Conservation (phyloP, 2,113 vertebrate genomes). For the Numenius arquata region DNA sequence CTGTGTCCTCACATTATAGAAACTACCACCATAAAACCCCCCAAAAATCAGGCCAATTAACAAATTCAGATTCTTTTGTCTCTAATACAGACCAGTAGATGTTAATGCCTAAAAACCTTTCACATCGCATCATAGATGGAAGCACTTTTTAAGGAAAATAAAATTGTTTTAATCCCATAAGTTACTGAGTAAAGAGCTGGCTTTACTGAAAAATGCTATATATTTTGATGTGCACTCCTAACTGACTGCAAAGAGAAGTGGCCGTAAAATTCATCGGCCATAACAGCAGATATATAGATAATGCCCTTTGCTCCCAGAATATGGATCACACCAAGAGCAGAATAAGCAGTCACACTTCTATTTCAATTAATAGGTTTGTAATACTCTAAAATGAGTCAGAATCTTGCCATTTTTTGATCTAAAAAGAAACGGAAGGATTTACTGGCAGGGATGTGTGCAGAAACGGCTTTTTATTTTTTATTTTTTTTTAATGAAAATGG, state of each 20-base stretch:
- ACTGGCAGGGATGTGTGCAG: conserved; percentile 6
- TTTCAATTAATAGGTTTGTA: conserved; percentile 17
- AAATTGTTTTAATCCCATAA: conserved; percentile 18
- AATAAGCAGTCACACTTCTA: neutral
- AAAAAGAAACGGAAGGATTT: neutral
- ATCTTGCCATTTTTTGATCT: neutral
- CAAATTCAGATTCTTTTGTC: neutral
- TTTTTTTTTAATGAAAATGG: neutral
- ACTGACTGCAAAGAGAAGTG: neutral
- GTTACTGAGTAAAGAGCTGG: neutral
- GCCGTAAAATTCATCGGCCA: conserved; percentile 34
- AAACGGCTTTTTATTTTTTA: neutral
- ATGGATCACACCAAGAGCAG: conserved; percentile 26
- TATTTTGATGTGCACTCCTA: conserved; percentile 14
- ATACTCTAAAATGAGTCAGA: neutral
- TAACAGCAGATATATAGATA: conserved; percentile 21
- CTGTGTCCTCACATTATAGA: neutral
- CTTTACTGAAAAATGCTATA: conserved; percentile 51
- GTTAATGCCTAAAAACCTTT: neutral
- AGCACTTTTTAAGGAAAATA: conserved; percentile 54
- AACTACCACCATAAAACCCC: neutral
- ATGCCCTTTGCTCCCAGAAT: conserved; percentile 32
- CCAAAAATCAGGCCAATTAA: neutral
- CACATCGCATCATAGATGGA: neutral
- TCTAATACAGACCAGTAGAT: neutral